phyloP scores from a whole-genome alignment of 2,113 vertebrate species.

The Taxidea taxus region DNA sequence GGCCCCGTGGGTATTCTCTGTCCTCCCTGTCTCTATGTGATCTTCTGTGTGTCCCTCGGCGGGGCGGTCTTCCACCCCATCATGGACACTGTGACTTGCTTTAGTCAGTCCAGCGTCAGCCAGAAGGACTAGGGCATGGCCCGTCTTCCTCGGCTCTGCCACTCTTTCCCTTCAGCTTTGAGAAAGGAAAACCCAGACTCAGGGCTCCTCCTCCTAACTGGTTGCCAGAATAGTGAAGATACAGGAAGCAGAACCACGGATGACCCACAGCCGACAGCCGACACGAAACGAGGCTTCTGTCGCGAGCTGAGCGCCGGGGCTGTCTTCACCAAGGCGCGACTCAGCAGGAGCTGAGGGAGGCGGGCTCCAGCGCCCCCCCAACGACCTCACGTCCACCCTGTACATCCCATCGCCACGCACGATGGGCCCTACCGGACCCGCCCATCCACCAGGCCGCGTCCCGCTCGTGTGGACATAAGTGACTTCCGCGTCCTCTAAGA shows the following conservation, averaged over 20 bases:
- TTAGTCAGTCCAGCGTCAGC: not conserved
- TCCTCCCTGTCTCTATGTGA: rapidly evolving
- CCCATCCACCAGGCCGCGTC: not conserved
- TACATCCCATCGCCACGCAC: not conserved
- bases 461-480: rapidly evolving
- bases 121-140: rapidly evolving
- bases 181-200: not conserved
- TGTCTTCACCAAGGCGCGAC: rapidly evolving
- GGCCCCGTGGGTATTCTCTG: not conserved
- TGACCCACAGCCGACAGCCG: not conserved
- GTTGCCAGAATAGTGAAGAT: not conserved
- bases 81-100: rapidly evolving
- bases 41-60: not conserved
- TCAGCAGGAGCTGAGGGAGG: not conserved
- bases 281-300: rapidly evolving
- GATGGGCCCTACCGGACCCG: rapidly evolving
- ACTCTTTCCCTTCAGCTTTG: not conserved
- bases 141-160: rapidly evolving
- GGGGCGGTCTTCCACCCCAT: rapidly evolving
- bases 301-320: not conserved
- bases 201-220: not conserved
- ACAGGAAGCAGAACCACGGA: not conserved
- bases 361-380: no score
- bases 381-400: not conserved
- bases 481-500: no score